Percentiles rank a stretch among this genome's conserved stretches.
These are phyloP conservation scores for Aphis craccivora DNA, from an alignment of 1,140 invertebrate species.

Conservation along the genomic window DNA sequence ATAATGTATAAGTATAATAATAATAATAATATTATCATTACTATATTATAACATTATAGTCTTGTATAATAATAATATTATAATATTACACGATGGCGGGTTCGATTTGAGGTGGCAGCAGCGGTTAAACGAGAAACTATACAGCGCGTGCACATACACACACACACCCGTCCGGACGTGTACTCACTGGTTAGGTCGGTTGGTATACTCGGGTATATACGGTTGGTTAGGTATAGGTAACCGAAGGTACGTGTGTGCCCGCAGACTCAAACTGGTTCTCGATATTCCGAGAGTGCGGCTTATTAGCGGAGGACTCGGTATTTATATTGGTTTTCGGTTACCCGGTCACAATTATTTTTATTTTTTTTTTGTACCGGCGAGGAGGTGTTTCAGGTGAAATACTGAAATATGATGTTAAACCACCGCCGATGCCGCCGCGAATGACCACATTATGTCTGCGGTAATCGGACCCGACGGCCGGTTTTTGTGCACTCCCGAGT, in stretches of 20 bases:
- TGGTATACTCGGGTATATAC: neutral
- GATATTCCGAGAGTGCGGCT: neutral
- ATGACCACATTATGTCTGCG: slow-evolving; percentile 41
- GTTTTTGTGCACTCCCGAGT: slow-evolving; percentile 40
- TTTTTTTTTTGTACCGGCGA: neutral
- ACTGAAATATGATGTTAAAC: slow-evolving; percentile 43
- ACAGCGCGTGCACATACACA: neutral
- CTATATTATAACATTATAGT: neutral
- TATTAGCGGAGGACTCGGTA: neutral
- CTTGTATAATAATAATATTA: neutral
- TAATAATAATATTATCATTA: neutral
- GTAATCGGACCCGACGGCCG: slow-evolving; percentile 42
- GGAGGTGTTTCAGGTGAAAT: slow-evolving; percentile 51
- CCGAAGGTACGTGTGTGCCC: neutral
- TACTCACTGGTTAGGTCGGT: neutral
- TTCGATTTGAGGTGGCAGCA: neutral
- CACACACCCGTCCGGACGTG: too few species aligned
- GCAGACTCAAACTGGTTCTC: neutral
- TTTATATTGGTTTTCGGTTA: slow-evolving; percentile 50
- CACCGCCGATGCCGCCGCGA: neutral
- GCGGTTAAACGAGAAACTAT: neutral
- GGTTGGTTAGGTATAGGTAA: neutral
- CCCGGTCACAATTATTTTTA: slow-evolving; percentile 45
- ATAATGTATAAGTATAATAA: neutral
- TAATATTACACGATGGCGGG: neutral